Evolutionary conservation across 2,113 vertebrate species (phyloP).

Genomic region (Lynx canadensis): DNA sequence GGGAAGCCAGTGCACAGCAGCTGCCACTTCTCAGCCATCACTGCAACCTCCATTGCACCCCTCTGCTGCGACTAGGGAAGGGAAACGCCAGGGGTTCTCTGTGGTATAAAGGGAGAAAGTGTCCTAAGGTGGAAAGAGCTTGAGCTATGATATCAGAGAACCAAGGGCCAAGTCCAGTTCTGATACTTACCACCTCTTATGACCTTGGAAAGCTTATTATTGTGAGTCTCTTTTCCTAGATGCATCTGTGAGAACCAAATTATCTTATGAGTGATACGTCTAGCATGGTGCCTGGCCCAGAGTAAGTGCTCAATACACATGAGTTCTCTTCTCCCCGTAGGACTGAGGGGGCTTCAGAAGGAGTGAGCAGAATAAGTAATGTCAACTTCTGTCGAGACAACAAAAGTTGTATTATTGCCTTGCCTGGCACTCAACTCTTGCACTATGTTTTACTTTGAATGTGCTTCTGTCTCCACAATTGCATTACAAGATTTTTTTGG

Average conservation of each 20-base stretch:
- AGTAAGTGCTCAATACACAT: not conserved
- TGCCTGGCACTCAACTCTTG: not conserved
- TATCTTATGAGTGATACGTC: not conserved
- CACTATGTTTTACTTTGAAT: not conserved
- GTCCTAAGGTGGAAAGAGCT: not conserved
- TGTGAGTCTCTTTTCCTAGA: constrained; percentile 22
- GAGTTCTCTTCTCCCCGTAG: not conserved
- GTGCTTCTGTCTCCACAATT: not conserved
- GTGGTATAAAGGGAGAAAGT: not conserved
- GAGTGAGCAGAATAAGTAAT: not conserved
- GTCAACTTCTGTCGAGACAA: not conserved
- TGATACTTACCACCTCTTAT: not conserved
- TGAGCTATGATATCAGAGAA: not conserved
- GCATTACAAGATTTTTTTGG: not conserved
- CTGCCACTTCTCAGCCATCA: not conserved
- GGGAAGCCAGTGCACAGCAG: fast-evolving
- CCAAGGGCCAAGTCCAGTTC: not conserved
- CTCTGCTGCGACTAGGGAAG: not conserved
- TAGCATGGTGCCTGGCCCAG: not conserved
- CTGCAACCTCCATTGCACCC: not conserved
- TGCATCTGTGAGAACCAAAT: not conserved
- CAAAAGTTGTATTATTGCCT: not conserved
- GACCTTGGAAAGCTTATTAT: not conserved
- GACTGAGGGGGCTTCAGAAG: not conserved
- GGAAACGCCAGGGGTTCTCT: not conserved